phyloP scores from a whole-genome alignment of 1,140 invertebrate genomes.

The Bemisia tabaci region DNA sequence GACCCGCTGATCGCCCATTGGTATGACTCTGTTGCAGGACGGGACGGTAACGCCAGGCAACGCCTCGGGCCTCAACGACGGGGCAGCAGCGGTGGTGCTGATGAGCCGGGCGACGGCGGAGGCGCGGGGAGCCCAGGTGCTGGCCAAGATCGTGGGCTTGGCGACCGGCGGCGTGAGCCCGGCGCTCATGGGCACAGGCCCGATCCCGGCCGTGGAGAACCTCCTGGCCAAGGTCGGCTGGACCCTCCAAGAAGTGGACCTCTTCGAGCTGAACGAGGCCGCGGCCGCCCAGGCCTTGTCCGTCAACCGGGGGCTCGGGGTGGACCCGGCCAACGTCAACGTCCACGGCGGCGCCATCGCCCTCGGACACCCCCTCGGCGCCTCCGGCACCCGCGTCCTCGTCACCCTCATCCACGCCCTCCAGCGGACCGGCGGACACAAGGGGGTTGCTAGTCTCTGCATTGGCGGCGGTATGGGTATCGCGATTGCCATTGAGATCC shows the following conservation, averaged over 20 bases:
- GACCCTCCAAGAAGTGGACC: slow-evolving; percentile 66
- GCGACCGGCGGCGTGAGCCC: slow-evolving; percentile 52
- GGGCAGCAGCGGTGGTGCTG: slow-evolving; percentile 62
- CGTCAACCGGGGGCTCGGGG: slow-evolving; percentile 42
- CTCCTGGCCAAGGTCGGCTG: slow-evolving; percentile 55
- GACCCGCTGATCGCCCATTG: too few relatives aligned
- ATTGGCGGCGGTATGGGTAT: slow-evolving; percentile 83
- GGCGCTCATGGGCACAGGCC: slow-evolving; percentile 56
- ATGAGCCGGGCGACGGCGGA: slow-evolving; percentile 40
- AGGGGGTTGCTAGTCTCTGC: slow-evolving; percentile 65
- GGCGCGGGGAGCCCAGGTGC: slow-evolving; percentile 33
- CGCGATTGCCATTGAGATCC: slow-evolving; percentile 62
- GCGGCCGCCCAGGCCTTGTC: slow-evolving; percentile 59
- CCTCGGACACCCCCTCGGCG: slow-evolving; percentile 76
- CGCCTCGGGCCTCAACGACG: slow-evolving; percentile 68
- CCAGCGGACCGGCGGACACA: slow-evolving; percentile 40
- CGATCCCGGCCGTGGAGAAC: slow-evolving; percentile 45
- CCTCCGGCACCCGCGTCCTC: slow-evolving; percentile 57
- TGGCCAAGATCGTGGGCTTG: slow-evolving; percentile 49
- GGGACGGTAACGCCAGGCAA: slow-evolving; percentile 66
- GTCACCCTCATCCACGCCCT: slow-evolving; percentile 54
- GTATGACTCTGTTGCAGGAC: too few relatives aligned
- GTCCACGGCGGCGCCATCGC: slow-evolving; percentile 72
- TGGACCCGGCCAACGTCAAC: slow-evolving; percentile 64
- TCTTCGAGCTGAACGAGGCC: slow-evolving; percentile 77